Conservation (phyloP, 2,888 invertebrate genomes). For the Branchellion lobata region DNA sequence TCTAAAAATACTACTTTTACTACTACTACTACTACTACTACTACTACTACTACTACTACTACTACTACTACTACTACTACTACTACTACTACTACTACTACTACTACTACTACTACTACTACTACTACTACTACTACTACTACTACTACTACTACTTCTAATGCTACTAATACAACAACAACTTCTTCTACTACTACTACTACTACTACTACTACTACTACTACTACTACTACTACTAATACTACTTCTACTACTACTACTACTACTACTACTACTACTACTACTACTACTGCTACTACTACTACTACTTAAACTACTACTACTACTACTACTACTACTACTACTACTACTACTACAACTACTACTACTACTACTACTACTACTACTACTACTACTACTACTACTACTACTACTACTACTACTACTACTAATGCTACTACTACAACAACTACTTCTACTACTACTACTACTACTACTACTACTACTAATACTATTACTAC, state of each 20-base stretch:
- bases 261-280: background rate
- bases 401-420: conserved; percentile 17
- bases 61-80: conserved; percentile 17
- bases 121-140: conserved; percentile 19
- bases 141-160: conserved; percentile 15
- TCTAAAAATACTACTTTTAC: background rate
- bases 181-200: too few relatives aligned
- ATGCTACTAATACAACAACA: too few relatives aligned
- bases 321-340: conserved; percentile 6
- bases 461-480: conserved; percentile 26
- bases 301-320: background rate
- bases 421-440: conserved; percentile 8
- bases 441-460: conserved; percentile 1
- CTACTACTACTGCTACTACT: conserved; percentile 5
- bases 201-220: conserved; percentile 18
- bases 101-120: conserved; percentile 16
- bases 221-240: conserved; percentile 6
- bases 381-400: conserved; percentile 19
- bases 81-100: conserved; percentile 14
- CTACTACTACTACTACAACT: conserved; percentile 8
- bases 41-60: conserved; percentile 4
- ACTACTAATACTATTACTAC: background rate
- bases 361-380: conserved; percentile 15
- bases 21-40: conserved; percentile 10
- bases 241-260: background rate